These are phyloP conservation scores for Tipula vernalis DNA, from an alignment of 2,888 invertebrate genomes.

Conservation along the genomic window DNA sequence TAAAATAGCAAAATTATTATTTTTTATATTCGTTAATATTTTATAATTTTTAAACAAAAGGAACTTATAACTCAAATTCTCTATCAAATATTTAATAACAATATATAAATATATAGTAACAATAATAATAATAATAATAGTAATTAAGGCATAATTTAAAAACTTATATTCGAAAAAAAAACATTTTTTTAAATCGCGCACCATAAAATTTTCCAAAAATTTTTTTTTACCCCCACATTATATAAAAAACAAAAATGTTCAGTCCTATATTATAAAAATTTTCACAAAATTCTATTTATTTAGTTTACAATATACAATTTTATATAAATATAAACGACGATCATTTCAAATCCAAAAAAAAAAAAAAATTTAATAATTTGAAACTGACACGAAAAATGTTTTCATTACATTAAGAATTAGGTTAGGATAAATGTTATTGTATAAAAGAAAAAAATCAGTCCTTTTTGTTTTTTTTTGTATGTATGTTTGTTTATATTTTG, in stretches of 20 bases:
- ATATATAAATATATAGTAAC: background rate
- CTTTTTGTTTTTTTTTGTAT: background rate
- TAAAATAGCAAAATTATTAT: background rate
- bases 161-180: background rate
- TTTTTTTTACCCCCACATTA: background rate
- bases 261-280: background rate
- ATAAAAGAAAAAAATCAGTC: background rate
- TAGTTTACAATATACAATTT: background rate
- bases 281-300: background rate
- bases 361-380: background rate
- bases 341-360: background rate
- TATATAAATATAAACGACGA: background rate
- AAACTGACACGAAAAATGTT: background rate
- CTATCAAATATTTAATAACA: conserved; percentile 4
- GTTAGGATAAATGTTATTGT: background rate
- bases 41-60: background rate
- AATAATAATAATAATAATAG: background rate
- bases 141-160: background rate
- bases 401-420: background rate
- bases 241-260: background rate
- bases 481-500: background rate
- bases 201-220: background rate
- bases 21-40: background rate
- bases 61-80: background rate
- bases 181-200: background rate